These are phyloP conservation scores for Mimas tiliae DNA, from an alignment of 2,888 invertebrate species.

Conservation along the genomic window DNA sequence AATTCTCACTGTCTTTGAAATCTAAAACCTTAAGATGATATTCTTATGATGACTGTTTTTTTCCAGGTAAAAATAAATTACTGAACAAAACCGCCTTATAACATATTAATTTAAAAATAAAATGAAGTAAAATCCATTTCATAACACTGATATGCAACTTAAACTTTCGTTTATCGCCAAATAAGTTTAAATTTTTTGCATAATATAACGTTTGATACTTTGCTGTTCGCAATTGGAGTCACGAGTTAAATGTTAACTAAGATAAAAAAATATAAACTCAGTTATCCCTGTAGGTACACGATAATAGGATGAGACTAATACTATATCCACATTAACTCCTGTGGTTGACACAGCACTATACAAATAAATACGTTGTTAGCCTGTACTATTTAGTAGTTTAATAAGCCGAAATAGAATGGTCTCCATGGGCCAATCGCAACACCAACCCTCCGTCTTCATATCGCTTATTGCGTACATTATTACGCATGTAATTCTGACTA, in stretches of 20 bases:
- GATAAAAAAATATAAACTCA: neutral
- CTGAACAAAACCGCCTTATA: too few relatives aligned
- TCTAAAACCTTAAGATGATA: too few relatives aligned
- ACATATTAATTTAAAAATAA: too few relatives aligned
- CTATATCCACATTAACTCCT: neutral
- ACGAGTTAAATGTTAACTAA: too few relatives aligned
- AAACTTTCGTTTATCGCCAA: constrained; percentile 50
- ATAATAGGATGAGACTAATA: constrained; percentile 1
- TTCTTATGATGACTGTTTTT: too few relatives aligned
- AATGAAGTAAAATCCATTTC: too few relatives aligned
- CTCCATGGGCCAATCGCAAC: constrained; percentile 18
- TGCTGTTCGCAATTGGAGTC: neutral
- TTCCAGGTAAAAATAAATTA: too few relatives aligned
- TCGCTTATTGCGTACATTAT: neutral
- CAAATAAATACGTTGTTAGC: constrained; percentile 14
- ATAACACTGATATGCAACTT: too few relatives aligned
- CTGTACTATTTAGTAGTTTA: constrained; percentile 1
- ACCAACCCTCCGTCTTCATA: neutral
- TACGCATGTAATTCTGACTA: neutral
- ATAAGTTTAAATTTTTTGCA: neutral
- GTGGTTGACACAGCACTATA: neutral
- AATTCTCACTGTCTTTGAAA: too few relatives aligned
- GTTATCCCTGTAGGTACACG: neutral
- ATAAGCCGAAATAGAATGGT: constrained; percentile 6
- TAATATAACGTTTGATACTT: neutral